Percentiles rank a stretch among this genome's conserved stretches.
Conservation (phyloP, 2,113 vertebrate genomes). For the Amia ocellicauda region DNA sequence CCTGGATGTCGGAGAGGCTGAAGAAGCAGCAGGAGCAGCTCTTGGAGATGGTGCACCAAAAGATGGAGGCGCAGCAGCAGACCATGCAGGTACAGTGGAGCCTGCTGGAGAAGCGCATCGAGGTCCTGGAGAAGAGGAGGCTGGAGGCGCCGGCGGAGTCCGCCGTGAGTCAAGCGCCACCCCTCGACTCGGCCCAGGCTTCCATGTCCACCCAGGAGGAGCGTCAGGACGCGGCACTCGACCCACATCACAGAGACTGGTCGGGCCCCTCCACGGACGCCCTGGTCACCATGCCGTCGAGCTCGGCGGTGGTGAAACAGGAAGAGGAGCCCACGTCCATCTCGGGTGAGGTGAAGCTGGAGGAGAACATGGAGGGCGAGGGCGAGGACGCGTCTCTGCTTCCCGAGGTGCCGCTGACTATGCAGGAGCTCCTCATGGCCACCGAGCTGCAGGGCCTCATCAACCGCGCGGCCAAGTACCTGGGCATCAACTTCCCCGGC, state of each 20-base stretch:
- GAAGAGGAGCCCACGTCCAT: constrained; percentile 30
- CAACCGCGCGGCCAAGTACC: constrained; percentile 30
- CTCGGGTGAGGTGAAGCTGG: constrained; percentile 7
- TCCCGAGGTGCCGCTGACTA: constrained; percentile 9
- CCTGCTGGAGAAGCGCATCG: constrained; percentile 33
- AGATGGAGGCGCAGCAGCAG: constrained; percentile 36
- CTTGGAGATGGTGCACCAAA: constrained; percentile 36
- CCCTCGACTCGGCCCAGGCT: constrained; percentile 1
- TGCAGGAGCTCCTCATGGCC: constrained; percentile 29
- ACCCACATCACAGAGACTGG: constrained; percentile 10
- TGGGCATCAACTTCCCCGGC: constrained; percentile 30
- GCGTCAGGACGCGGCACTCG: neutral
- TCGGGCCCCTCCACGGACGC: neutral
- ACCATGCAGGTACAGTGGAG: constrained; percentile 35
- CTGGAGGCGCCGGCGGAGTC: neutral
- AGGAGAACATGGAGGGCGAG: constrained; percentile 4
- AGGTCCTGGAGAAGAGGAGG: constrained; percentile 31
- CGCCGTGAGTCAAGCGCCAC: neutral
- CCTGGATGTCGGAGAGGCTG: neutral
- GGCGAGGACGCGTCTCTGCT: constrained; percentile 8
- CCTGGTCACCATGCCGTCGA: constrained; percentile 3
- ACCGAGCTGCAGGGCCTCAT: constrained; percentile 35
- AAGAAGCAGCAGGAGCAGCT: constrained; percentile 20
- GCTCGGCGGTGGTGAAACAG: constrained; percentile 23
- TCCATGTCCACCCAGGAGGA: constrained; percentile 13